Conservation (phyloP, 2,888 invertebrate species). For the Pachycephus smyrnensis region DNA sequence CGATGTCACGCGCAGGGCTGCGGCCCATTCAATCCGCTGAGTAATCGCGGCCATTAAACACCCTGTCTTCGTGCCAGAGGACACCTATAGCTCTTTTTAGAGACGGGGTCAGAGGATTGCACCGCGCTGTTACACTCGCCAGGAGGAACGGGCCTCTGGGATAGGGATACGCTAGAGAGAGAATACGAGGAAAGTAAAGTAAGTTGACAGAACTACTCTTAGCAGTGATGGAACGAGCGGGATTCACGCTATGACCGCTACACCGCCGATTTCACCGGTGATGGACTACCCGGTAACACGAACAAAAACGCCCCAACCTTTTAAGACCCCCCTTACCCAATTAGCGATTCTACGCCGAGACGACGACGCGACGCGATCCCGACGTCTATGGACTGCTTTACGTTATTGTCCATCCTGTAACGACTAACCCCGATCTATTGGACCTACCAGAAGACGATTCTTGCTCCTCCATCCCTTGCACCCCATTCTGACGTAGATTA, state of each 20-base stretch:
- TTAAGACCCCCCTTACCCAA: constrained; percentile 28
- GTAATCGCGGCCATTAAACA: constrained; percentile 65
- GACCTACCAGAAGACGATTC: not conserved
- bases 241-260: constrained; percentile 58
- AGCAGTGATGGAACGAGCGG: constrained; percentile 56
- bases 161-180: constrained; percentile 6
- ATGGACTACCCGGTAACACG: constrained; percentile 44
- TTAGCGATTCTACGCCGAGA: constrained; percentile 38
- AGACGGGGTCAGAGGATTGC: constrained; percentile 23
- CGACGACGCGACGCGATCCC: constrained; percentile 6
- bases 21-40: constrained; percentile 65
- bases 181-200: constrained; percentile 14
- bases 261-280: constrained; percentile 53
- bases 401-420: not conserved
- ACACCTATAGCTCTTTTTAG: constrained; percentile 31
- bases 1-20: constrained; percentile 55
- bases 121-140: not conserved
- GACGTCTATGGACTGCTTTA: not conserved
- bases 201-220: constrained; percentile 22
- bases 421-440: not conserved
- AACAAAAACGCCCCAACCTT: constrained; percentile 12
- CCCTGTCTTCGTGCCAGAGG: constrained; percentile 55
- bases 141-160: constrained; percentile 1
- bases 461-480: not conserved
- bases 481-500: not conserved